phyloP scores from a whole-genome alignment of 2,797 vertebrate species.

The Hozukius guyotensis region DNA sequence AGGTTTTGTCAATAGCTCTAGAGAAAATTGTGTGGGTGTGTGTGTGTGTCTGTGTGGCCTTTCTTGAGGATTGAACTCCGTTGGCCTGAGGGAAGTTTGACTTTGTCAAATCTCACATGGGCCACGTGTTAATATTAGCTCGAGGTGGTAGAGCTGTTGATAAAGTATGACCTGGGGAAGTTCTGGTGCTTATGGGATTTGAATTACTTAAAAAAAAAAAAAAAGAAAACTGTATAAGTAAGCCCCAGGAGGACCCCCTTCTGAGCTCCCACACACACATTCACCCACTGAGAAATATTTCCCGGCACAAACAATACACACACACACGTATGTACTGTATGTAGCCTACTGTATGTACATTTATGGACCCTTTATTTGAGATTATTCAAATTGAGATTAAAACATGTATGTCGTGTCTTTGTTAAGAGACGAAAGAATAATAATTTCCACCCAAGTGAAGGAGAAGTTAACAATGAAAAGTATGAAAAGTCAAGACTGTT shows the following conservation, averaged over 20 bases:
- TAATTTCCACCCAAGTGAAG: background rate
- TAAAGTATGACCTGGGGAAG: constrained; percentile 40
- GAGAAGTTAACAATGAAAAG: background rate
- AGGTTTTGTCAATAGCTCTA: constrained; percentile 22
- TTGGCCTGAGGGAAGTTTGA: constrained; percentile 23
- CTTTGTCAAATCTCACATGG: constrained; percentile 46
- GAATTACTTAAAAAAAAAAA: constrained; percentile 27
- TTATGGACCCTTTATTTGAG: background rate
- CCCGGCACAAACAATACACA: background rate
- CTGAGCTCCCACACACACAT: background rate
- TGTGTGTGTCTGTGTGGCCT: background rate
- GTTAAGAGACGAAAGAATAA: background rate
- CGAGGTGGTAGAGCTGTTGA: constrained; percentile 30
- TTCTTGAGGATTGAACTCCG: constrained; percentile 22
- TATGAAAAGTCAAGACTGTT: background rate
- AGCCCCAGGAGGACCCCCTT: background rate
- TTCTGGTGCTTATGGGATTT: constrained; percentile 57
- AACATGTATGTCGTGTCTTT: background rate
- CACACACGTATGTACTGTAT: background rate
- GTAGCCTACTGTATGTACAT: background rate
- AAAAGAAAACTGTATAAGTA: constrained; percentile 12
- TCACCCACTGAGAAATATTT: background rate
- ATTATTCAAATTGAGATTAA: background rate
- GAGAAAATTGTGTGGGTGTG: background rate
- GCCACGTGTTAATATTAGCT: constrained; percentile 47